Base-by-base conservation (phyloP, 2,888 invertebrate species). In the Agonum fuliginosum region DNA sequence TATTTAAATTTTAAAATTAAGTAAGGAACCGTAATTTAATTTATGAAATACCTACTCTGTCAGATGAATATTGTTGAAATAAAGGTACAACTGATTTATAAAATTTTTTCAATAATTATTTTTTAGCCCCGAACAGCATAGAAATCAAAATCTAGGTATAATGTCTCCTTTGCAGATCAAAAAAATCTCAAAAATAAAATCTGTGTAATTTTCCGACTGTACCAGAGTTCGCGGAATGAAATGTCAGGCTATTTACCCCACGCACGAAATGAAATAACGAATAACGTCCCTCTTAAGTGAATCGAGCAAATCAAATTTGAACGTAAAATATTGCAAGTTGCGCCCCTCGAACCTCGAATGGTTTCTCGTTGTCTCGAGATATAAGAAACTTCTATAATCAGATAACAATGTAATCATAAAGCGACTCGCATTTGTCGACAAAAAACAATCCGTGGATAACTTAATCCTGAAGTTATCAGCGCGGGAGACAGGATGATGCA, bases 401-500 rank as follows among this genome's bases (percentile, higher is more conserved):
- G 80, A 81, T 81, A 81, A 81, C 80, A 81, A 80, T 76, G 81
- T 80, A 81, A 81, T 81, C 81, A 78, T 78, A 81, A 79, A 80
- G 80, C 80, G 79, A 78, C 79, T 74, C 79, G 80, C 78, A 80
- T 79, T 81, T 80, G 78, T 80, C 76, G 43, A 43, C 22, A n/a
- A 81, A 82, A 82, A 83, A 83, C 83, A 83, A 83, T 83, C 83
- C 82, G 81, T 81, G 80, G 79, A 34, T 73, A 84, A 84, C 83
- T 83, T 81, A 82, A 83, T 83, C 82, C 80, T 83, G 83, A 83
- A 83, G 82, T 84, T 84, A 82, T 82, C 81, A 81, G 27, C 17
- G 54, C 27, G 8, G 58, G 27, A 37, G 54, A 51, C 73, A 76
- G 65, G 80, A 78, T 82, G 80, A 83, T 82, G 82, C 79, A 80